A percentile compares a stretch with the other conserved stretches of the same genome.
These are phyloP conservation scores for Oreonectes daqikongensis DNA, from an alignment of 2,797 vertebrate species.

Conservation along the genomic window DNA sequence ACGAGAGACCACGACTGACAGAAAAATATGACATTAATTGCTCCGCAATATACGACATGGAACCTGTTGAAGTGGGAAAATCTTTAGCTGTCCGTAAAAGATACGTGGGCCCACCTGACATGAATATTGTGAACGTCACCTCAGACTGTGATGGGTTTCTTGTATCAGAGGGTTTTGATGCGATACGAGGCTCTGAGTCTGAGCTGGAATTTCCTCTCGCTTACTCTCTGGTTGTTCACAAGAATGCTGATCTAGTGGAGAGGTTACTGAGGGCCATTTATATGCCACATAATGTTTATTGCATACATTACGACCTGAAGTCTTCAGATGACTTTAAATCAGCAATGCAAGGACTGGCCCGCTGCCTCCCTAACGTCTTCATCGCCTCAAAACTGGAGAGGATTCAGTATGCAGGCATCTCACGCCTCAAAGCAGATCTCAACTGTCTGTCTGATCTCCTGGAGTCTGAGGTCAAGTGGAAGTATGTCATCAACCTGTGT, in stretches of 20 bases:
- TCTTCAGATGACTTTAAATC: constrained; percentile 78
- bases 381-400: constrained; percentile 85
- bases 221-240: constrained; percentile 90
- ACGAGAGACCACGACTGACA: background rate
- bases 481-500: constrained; percentile 89
- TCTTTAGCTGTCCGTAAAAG: constrained; percentile 58
- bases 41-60: constrained; percentile 67
- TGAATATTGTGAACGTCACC: constrained; percentile 52
- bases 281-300: constrained; percentile 85
- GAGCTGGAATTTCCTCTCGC: constrained; percentile 84
- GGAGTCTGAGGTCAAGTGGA: constrained; percentile 81
- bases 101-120: constrained; percentile 52
- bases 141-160: constrained; percentile 57
- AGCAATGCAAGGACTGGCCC: constrained; percentile 82
- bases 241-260: constrained; percentile 84
- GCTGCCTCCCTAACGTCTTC: constrained; percentile 85
- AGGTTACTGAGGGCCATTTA: constrained; percentile 86
- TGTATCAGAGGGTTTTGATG: constrained; percentile 61
- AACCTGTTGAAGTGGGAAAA: constrained; percentile 69
- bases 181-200: constrained; percentile 65
- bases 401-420: constrained; percentile 87
- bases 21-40: constrained; percentile 61
- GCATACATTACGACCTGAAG: constrained; percentile 90
- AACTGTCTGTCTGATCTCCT: constrained; percentile 89
- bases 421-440: constrained; percentile 87